A percentile compares a stretch with the other conserved stretches of the same genome.
Evolutionary conservation across 2,113 vertebrate species (phyloP).

Genomic region (Myotis lucifugus): DNA sequence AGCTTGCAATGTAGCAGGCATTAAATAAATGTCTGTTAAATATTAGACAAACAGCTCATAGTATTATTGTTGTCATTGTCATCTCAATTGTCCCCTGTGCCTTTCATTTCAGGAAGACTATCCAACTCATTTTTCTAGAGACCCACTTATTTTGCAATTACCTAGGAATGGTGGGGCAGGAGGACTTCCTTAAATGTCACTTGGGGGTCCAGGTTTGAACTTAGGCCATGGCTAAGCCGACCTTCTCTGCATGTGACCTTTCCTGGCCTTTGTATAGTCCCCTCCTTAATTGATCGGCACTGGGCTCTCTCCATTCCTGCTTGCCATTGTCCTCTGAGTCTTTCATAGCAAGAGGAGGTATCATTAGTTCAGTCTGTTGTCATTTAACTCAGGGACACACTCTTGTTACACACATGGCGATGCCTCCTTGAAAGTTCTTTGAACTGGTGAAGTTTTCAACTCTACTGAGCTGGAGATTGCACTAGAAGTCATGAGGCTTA

Average conservation of each 20-base stretch:
- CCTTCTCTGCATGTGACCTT: slow-evolving; percentile 50
- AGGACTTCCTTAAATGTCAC: slow-evolving; percentile 49
- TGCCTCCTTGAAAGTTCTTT: slow-evolving; percentile 47
- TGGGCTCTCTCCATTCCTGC: slow-evolving; percentile 26
- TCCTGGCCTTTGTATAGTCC: slow-evolving; percentile 59
- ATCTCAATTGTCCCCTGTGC: neutral
- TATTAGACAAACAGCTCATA: neutral
- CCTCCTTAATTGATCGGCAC: slow-evolving; percentile 56
- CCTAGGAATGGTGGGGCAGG: neutral
- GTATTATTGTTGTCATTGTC: slow-evolving; percentile 30
- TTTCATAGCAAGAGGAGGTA: slow-evolving; percentile 45
- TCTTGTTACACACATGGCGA: neutral
- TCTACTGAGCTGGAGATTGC: neutral
- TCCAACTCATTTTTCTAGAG: slow-evolving; percentile 41
- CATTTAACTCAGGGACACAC: slow-evolving; percentile 53
- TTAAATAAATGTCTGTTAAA: slow-evolving; percentile 37
- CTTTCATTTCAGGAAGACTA: slow-evolving; percentile 45
- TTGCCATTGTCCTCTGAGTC: slow-evolving; percentile 55
- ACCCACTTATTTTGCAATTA: slow-evolving; percentile 40
- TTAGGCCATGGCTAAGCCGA: slow-evolving; percentile 30
- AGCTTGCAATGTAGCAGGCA: neutral
- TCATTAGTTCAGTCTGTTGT: slow-evolving; percentile 62
- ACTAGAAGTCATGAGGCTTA: neutral
- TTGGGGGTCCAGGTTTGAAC: slow-evolving; percentile 60
- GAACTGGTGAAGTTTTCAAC: slow-evolving; percentile 50